Evolutionary conservation across 2,113 vertebrate species (phyloP), one percentile per base, ranked within the genome.

Genomic region (Numida meleagris): DNA sequence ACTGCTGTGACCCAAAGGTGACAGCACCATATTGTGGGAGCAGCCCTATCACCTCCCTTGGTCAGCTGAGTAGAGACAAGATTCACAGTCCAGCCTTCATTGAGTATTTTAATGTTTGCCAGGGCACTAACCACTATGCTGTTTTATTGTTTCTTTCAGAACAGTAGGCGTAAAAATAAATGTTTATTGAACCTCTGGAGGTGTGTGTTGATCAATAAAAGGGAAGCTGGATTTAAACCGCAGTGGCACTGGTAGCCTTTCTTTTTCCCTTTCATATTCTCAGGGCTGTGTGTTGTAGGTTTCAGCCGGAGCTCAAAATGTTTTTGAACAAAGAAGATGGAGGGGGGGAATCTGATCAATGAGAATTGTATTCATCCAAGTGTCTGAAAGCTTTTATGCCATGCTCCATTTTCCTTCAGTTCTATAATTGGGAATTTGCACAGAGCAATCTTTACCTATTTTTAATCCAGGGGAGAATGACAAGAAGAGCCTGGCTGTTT

Each of bases 101-200:
- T 88, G 86, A 75, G 80, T 81, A 43, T 89, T 92, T 90, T 68
- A 95, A 86, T 93, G 92, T 83, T 93, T 86, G 87, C 82, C 4
- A 11, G 90, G 65, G 81, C 74, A 72, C 91, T 94, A 90, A 95
- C 86, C 65, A 43, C 83, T 78, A 0, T 27, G 50, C 46, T 89
- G 67, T 46, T 95, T 90, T 88, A 91, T 88, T 94, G 86, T 90
- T 96, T 94, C 78, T 93, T 90, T 84, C 88, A 88, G 92, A 80
- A 55, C 59, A 74, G 73, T 31, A 83, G 82, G 46, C 84, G 15
- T 93, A 93, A 96, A 96, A 94, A 96, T 78, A 83, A 91, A 97
- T 94, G 83, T 94, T 94, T 95, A 95, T 94, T 92, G 94, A 95
- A 89, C 86, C 74, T 95, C 92, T 62, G 74, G 82, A 95, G 92